These are phyloP conservation scores for Magallana angulata DNA, from an alignment of 1,140 invertebrate species.

Conservation along the genomic window DNA sequence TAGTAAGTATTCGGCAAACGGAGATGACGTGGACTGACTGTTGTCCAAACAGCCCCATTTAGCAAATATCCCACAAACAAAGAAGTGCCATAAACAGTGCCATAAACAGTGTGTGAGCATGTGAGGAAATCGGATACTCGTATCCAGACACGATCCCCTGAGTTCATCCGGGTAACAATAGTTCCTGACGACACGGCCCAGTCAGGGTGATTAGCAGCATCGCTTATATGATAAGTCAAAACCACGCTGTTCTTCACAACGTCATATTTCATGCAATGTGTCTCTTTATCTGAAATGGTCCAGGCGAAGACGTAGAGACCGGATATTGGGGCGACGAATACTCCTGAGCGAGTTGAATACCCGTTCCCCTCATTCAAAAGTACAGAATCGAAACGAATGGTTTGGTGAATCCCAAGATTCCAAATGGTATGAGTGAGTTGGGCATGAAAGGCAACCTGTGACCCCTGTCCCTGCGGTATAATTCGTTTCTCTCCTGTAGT, in stretches of 20 bases:
- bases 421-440: background rate
- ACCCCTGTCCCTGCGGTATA: background rate
- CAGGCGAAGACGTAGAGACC: slow-evolving; percentile 40
- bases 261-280: slow-evolving; percentile 22
- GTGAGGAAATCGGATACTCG: background rate
- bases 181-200: background rate
- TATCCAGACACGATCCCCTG: slow-evolving; percentile 27
- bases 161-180: background rate
- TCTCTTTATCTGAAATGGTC: background rate
- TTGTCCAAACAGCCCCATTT: background rate
- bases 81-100: background rate
- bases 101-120: background rate
- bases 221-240: slow-evolving; percentile 19
- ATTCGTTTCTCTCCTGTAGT: background rate
- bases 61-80: background rate
- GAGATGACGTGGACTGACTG: no score
- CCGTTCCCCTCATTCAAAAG: slow-evolving; percentile 33
- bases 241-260: slow-evolving; percentile 12
- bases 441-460: slow-evolving; percentile 26
- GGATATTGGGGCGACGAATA: slow-evolving; percentile 32
- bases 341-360: background rate
- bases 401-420: background rate
- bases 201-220: slow-evolving; percentile 38
- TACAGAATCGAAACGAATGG: slow-evolving; percentile 8
- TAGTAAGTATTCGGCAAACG: no score